Percentiles rank a stretch among this genome's conserved stretches.
Evolutionary conservation across 2,113 vertebrate species (phyloP).

Genomic region (Tachycineta bicolor): DNA sequence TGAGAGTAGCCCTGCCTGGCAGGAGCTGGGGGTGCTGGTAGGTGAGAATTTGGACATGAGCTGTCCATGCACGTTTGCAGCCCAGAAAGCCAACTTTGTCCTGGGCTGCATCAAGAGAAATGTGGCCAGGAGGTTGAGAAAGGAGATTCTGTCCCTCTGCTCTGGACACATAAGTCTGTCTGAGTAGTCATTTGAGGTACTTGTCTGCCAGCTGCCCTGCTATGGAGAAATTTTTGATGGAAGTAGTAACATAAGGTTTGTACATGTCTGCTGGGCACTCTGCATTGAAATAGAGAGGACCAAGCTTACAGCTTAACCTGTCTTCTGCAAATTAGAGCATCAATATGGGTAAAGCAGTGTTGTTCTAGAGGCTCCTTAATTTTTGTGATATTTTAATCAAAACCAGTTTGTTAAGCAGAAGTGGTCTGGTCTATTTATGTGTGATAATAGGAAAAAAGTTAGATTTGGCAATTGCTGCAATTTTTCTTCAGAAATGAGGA

Average conservation of each 20-base stretch:
- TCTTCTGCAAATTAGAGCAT: not conserved
- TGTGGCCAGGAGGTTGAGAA: not conserved
- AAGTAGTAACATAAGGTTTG: not conserved
- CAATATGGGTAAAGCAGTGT: not conserved
- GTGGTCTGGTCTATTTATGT: not conserved
- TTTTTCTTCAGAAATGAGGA: not conserved
- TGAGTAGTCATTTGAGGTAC: not conserved
- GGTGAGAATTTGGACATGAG: not conserved
- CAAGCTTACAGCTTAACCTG: not conserved
- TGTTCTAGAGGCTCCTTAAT: not conserved
- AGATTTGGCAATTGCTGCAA: not conserved
- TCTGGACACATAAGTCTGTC: not conserved
- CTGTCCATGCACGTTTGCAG: not conserved
- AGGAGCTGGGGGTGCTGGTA: not conserved
- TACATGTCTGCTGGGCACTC: not conserved
- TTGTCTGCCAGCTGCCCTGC: not conserved
- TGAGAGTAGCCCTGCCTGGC: not conserved
- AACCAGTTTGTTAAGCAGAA: not conserved
- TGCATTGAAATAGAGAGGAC: not conserved
- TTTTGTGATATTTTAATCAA: not conserved
- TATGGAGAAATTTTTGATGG: not conserved
- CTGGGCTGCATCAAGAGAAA: not conserved
- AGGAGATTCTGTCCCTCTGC: not conserved
- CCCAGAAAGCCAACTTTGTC: not conserved
- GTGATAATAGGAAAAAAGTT: not conserved